These are phyloP conservation scores for Caenorhabditis imperialis DNA, from an alignment of 2,888 invertebrate genomes.

Conservation along the genomic window DNA sequence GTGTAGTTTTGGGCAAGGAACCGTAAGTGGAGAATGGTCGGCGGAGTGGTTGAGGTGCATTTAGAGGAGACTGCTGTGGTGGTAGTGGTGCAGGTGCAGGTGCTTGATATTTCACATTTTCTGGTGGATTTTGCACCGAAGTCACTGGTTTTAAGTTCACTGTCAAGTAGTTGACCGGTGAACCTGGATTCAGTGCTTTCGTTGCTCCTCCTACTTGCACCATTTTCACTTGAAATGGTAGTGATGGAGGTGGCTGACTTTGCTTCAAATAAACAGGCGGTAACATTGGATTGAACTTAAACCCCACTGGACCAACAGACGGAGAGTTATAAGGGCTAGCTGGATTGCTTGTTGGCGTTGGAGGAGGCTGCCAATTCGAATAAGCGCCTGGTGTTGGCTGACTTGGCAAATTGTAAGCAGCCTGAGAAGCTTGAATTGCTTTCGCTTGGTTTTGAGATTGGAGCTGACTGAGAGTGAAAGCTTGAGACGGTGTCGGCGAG, in stretches of 20 bases:
- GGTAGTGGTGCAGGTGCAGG: slow-evolving; percentile 7
- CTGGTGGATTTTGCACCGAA: not conserved
- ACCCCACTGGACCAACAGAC: not conserved
- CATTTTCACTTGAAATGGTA: slow-evolving; percentile 15
- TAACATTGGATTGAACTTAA: slow-evolving; percentile 1
- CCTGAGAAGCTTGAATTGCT: slow-evolving; percentile 20
- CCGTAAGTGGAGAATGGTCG: slow-evolving; percentile 30
- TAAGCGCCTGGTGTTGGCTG: slow-evolving; percentile 21
- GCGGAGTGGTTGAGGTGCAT: slow-evolving; percentile 3
- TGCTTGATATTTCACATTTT: no score
- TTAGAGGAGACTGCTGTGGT: not conserved
- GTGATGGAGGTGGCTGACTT: not conserved
- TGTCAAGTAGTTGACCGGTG: slow-evolving; percentile 37
- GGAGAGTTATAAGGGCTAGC: slow-evolving; percentile 18
- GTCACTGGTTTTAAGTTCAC: slow-evolving; percentile 26
- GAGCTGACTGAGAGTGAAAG: slow-evolving; percentile 29
- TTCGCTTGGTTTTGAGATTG: slow-evolving; percentile 32
- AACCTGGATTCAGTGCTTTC: slow-evolving; percentile 12
- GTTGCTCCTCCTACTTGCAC: slow-evolving; percentile 22
- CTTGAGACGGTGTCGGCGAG: slow-evolving; percentile 7
- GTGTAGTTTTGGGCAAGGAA: slow-evolving; percentile 20
- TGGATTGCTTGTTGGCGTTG: slow-evolving; percentile 7
- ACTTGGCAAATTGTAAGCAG: slow-evolving; percentile 31
- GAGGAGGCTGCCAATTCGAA: slow-evolving; percentile 11
- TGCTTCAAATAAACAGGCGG: not conserved